A percentile compares a stretch with the other conserved stretches of the same genome.
Evolutionary conservation across 2,113 vertebrate species (phyloP).

Genomic region (Eulemur macaco): DNA sequence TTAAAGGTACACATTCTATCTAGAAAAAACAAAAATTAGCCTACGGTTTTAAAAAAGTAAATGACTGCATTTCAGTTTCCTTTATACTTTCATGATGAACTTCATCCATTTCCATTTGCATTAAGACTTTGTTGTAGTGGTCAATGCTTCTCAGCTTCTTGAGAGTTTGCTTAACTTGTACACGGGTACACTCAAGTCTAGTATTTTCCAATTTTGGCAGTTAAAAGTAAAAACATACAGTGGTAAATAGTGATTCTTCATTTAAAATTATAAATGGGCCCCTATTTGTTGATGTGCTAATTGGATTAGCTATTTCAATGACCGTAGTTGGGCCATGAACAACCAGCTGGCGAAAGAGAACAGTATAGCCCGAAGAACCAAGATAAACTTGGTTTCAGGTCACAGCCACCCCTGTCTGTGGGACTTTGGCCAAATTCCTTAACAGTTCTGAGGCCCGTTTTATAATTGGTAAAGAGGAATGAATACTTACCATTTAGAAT

Average conservation of each 20-base stretch:
- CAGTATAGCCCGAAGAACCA: background rate
- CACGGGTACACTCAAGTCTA: background rate
- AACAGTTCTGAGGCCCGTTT: background rate
- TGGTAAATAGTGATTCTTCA: background rate
- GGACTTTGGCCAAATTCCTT: background rate
- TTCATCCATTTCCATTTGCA: background rate
- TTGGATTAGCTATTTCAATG: background rate
- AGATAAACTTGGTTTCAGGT: background rate
- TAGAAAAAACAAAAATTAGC: background rate
- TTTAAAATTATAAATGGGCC: background rate
- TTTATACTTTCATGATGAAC: slow-evolving; percentile 2
- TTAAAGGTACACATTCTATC: background rate
- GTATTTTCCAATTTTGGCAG: background rate
- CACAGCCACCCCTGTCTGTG: background rate
- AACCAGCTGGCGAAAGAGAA: background rate
- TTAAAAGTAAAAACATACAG: background rate
- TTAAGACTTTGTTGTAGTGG: background rate
- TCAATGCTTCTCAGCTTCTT: background rate
- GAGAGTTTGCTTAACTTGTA: background rate
- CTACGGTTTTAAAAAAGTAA: background rate
- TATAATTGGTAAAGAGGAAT: background rate
- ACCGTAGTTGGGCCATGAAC: background rate
- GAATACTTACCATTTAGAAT: background rate
- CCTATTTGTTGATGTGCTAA: background rate
- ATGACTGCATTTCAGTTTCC: background rate